Conservation (phyloP, 2,797 vertebrate genomes). For the Myotis myotis region DNA sequence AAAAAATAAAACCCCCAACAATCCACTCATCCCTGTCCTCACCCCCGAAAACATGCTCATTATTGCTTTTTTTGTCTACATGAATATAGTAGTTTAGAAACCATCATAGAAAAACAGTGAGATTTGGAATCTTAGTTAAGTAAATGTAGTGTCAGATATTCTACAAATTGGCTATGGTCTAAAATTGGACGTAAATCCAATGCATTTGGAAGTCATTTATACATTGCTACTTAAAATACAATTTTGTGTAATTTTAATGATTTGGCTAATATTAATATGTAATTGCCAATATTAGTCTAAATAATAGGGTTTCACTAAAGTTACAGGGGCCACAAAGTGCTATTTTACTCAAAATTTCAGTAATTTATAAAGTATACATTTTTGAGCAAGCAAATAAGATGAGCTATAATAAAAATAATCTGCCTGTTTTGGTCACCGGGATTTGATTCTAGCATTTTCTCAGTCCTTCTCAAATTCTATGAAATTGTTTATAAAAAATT, state of each 20-base stretch:
- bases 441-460: slow-evolving; percentile 1
- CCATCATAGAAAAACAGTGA: not conserved
- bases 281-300: slow-evolving; percentile 43
- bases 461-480: not conserved
- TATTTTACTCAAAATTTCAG: slow-evolving; percentile 25
- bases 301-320: slow-evolving; percentile 43
- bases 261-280: slow-evolving; percentile 35
- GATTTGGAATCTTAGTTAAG: slow-evolving; percentile 34
- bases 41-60: not conserved
- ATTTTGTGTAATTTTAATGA: slow-evolving; percentile 57
- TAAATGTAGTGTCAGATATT: not conserved
- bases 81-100: slow-evolving; percentile 58
- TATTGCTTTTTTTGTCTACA: not conserved
- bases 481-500: not conserved
- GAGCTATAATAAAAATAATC: slow-evolving; percentile 33
- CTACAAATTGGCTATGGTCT: not conserved
- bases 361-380: slow-evolving; percentile 46
- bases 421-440: not conserved
- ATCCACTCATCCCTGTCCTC: not conserved
- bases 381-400: slow-evolving; percentile 43
- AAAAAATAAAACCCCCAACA: not conserved
- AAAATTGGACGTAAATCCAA: slow-evolving; percentile 15
- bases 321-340: slow-evolving; percentile 15
- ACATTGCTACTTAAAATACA: slow-evolving; percentile 53
- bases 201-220: slow-evolving; percentile 44